Conservation (phyloP, 2,113 vertebrate species). For the Plecturocebus donacophilus region DNA sequence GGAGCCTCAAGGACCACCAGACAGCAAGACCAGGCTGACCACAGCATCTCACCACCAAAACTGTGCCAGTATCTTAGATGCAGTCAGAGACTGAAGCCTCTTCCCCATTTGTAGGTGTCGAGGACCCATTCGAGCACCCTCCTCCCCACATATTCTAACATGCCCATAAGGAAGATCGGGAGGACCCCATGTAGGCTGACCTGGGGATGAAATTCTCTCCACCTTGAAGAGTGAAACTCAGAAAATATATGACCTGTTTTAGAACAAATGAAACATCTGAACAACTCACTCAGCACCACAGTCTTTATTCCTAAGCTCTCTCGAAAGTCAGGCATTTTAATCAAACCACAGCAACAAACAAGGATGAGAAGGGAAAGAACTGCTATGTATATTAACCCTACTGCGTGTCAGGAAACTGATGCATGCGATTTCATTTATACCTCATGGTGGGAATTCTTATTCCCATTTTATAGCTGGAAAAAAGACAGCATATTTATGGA, state of each 20-base stretch:
- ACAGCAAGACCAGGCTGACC: not conserved
- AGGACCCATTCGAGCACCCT: not conserved
- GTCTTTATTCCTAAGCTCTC: not conserved
- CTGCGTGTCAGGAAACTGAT: not conserved
- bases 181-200: no score
- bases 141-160: not conserved
- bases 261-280: not conserved
- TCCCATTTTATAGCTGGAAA: not conserved
- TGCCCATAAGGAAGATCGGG: not conserved
- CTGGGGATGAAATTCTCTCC: not conserved
- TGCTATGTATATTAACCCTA: not conserved
- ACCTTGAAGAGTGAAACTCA: not conserved
- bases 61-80: not conserved
- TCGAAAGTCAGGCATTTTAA: constrained; percentile 4
- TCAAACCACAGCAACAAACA: not conserved
- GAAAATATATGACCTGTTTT: not conserved
- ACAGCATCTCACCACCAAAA: not conserved
- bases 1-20: not conserved
- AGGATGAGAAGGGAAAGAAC: not conserved
- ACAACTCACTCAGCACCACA: not conserved
- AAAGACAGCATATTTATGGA: not conserved
- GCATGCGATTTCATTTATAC: not conserved
- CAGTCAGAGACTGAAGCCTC: not conserved
- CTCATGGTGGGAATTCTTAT: not conserved
- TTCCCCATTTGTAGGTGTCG: not conserved